Conservation (phyloP, 2,113 vertebrate genomes). For the Ovis canadensis region DNA sequence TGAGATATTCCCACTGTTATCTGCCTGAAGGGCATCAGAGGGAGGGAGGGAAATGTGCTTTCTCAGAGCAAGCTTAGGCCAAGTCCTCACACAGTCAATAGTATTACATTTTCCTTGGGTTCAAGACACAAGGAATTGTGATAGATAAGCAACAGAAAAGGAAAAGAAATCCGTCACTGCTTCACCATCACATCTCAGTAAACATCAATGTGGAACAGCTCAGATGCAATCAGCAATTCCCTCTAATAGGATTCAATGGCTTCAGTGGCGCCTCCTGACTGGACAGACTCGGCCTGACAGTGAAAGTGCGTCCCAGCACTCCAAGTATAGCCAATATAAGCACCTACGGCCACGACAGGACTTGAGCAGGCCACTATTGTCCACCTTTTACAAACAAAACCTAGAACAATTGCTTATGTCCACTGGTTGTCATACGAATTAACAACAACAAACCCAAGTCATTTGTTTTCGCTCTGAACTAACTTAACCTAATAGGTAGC, state of each 20-base stretch:
- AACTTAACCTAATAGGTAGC: neutral
- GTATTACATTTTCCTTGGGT: slow-evolving; percentile 19
- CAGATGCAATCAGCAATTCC: neutral
- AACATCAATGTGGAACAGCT: neutral
- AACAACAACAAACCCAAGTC: neutral
- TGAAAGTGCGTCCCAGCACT: neutral
- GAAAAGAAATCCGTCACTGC: neutral
- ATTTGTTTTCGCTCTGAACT: slow-evolving; percentile 3
- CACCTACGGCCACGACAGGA: neutral
- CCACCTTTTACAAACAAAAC: neutral
- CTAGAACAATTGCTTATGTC: neutral
- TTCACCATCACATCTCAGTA: neutral
- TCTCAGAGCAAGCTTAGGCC: neutral
- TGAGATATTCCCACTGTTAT: slow-evolving; percentile 24
- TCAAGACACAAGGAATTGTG: neutral
- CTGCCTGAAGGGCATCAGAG: slow-evolving; percentile 41
- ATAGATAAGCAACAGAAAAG: neutral
- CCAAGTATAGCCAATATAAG: neutral
- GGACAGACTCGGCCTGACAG: neutral
- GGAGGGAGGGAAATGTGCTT: neutral
- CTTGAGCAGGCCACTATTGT: neutral
- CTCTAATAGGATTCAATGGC: neutral
- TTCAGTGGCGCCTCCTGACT: neutral
- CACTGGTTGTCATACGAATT: neutral
- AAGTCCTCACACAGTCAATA: neutral